These are phyloP conservation scores for Galerucella calmariensis DNA, from an alignment of 2,888 invertebrate species.

Conservation along the genomic window DNA sequence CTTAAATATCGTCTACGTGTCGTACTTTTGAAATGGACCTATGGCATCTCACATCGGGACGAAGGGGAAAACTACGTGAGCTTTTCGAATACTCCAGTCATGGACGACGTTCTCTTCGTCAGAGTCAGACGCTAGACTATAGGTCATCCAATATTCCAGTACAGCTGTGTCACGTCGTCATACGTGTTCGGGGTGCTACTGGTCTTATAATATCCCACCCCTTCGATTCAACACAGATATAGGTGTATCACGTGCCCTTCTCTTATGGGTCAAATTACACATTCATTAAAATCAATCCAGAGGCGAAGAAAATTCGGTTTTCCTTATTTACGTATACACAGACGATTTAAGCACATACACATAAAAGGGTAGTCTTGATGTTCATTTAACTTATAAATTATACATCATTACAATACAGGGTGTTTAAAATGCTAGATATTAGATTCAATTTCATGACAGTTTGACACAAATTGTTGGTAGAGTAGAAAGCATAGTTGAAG, in stretches of 20 bases:
- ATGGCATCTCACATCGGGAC: conserved; percentile 42
- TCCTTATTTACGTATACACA: conserved; percentile 8
- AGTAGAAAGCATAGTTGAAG: too few relatives aligned
- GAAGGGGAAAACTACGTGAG: conserved; percentile 54
- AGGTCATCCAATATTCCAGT: conserved; percentile 62
- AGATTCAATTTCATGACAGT: too few relatives aligned
- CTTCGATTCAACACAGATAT: conserved; percentile 41
- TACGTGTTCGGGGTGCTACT: conserved; percentile 64
- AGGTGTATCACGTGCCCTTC: conserved; percentile 27
- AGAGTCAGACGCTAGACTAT: conserved; percentile 60
- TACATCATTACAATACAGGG: neutral
- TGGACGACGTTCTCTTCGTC: conserved; percentile 54
- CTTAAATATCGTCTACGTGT: conserved; percentile 39
- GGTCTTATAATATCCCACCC: conserved; percentile 57
- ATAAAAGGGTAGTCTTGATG: neutral
- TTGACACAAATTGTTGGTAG: too few relatives aligned
- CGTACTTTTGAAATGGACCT: conserved; percentile 43
- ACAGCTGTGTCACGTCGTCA: conserved; percentile 64
- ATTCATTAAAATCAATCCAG: conserved; percentile 21
- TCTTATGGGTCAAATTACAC: conserved; percentile 24
- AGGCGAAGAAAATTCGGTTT: neutral
- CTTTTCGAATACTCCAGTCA: conserved; percentile 58
- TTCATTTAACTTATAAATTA: too few relatives aligned
- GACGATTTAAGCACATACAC: neutral
- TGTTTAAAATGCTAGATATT: too few relatives aligned